phyloP scores from a whole-genome alignment of 2,888 invertebrate species.

The Xanthia icteritia region DNA sequence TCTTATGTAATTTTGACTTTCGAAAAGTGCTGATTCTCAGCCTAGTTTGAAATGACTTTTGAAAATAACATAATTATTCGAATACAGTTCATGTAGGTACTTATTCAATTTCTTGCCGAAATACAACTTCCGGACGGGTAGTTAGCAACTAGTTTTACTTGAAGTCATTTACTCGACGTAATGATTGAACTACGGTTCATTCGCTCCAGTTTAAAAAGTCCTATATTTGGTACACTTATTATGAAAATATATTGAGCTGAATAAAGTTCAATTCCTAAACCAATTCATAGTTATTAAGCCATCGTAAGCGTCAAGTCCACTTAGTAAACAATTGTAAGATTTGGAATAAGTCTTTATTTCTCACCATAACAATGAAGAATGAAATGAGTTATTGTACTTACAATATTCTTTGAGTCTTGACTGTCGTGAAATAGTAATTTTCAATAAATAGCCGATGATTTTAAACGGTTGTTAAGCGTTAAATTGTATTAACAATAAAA shows the following conservation, averaged over 20 bases:
- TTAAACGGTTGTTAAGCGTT: conserved; percentile 37
- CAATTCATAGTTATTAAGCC: no score
- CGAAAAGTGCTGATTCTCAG: no score
- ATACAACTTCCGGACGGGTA: background rate
- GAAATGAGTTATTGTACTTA: background rate
- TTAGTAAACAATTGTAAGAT: no score
- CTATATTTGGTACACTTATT: background rate
- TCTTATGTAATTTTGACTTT: no score
- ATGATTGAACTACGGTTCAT: conserved; percentile 15
- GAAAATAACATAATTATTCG: no score
- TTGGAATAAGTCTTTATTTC: background rate
- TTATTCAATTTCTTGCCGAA: background rate
- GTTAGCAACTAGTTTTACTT: conserved; percentile 8
- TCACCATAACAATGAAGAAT: background rate
- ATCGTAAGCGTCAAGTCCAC: background rate
- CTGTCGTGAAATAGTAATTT: conserved; percentile 38
- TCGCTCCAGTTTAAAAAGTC: background rate
- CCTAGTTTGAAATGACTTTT: no score
- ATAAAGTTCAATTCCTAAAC: background rate
- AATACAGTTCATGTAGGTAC: no score
- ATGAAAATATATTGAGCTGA: background rate
- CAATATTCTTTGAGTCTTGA: conserved; percentile 15
- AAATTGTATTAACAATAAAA: conserved; percentile 53
- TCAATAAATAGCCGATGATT: conserved; percentile 42
- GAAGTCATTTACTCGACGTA: conserved; percentile 15